Percentiles rank a stretch among this genome's conserved stretches.
Conservation (phyloP, 2,888 invertebrate genomes). For the Arctia plantaginis region DNA sequence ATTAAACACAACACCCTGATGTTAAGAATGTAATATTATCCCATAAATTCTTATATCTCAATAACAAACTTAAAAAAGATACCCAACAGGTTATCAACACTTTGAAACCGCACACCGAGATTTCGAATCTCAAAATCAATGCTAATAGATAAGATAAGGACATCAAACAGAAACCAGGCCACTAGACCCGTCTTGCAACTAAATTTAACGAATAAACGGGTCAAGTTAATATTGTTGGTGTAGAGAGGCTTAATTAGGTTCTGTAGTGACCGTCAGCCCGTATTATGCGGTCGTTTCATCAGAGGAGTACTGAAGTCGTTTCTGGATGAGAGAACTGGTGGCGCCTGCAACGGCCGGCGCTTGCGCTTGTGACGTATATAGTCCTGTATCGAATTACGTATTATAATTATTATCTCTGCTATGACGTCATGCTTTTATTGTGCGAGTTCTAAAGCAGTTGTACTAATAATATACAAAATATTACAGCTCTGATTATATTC, state of each 20-base stretch:
- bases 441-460: neutral
- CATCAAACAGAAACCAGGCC: conserved; percentile 60
- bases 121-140: conserved; percentile 80
- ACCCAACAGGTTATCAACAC: conserved; percentile 58
- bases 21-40: conserved; percentile 7
- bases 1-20: neutral
- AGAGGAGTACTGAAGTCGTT: conserved; percentile 68
- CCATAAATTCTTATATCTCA: conserved; percentile 41
- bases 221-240: conserved; percentile 58
- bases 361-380: conserved; percentile 71
- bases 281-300: conserved; percentile 84
- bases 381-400: conserved; percentile 75
- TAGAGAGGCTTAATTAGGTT: conserved; percentile 81
- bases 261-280: conserved; percentile 81
- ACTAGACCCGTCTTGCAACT: conserved; percentile 45
- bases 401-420: conserved; percentile 36
- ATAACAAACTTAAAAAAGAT: conserved; percentile 52
- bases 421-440: conserved; percentile 37
- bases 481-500: neutral
- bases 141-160: conserved; percentile 81
- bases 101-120: conserved; percentile 81
- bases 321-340: conserved; percentile 78
- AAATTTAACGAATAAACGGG: conserved; percentile 27
- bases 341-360: conserved; percentile 78
- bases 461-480: neutral